These are phyloP conservation scores for Trissolcus brochymenae DNA, from an alignment of 2,888 invertebrate genomes.

Conservation along the genomic window DNA sequence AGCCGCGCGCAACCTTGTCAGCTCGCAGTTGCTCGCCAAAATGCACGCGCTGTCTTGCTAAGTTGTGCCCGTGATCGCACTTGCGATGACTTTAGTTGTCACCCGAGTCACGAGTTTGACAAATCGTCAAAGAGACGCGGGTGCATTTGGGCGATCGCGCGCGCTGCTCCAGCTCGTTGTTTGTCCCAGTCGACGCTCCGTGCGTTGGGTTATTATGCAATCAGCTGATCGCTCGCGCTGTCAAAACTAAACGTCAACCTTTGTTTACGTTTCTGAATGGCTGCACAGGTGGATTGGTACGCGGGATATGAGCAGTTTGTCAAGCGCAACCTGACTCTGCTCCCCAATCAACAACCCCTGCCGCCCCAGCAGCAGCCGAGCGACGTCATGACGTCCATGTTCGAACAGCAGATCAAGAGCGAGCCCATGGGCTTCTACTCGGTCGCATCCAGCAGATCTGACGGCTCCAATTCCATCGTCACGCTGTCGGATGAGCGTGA, in stretches of 20 bases:
- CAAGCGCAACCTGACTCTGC: slow-evolving; percentile 77
- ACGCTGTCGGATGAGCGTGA: slow-evolving; percentile 74
- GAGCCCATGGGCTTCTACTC: slow-evolving; percentile 82
- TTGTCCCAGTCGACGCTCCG: slow-evolving; percentile 52
- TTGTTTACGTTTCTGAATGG: slow-evolving; percentile 39
- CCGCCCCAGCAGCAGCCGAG: slow-evolving; percentile 63
- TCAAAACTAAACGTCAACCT: slow-evolving; percentile 74
- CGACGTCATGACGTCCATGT: slow-evolving; percentile 79
- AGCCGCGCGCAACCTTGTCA: slow-evolving; percentile 40
- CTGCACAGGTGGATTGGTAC: slow-evolving; percentile 76
- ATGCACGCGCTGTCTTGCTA: slow-evolving; percentile 20
- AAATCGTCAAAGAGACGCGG: neutral
- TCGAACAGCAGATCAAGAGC: slow-evolving; percentile 84
- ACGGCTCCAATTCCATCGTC: slow-evolving; percentile 75
- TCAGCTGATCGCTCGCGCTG: slow-evolving; percentile 75
- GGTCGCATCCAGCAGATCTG: slow-evolving; percentile 75
- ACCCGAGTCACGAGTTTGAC: no score
- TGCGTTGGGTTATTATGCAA: slow-evolving; percentile 74
- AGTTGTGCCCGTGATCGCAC: slow-evolving; percentile 1
- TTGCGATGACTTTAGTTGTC: no score
- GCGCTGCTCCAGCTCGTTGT: slow-evolving; percentile 10
- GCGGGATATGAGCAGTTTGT: slow-evolving; percentile 77
- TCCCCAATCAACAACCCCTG: slow-evolving; percentile 73
- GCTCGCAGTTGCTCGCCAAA: slow-evolving; percentile 12
- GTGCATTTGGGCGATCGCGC: no score